Conservation (phyloP, 2,888 invertebrate genomes). For the Anagyrus pseudococci region DNA sequence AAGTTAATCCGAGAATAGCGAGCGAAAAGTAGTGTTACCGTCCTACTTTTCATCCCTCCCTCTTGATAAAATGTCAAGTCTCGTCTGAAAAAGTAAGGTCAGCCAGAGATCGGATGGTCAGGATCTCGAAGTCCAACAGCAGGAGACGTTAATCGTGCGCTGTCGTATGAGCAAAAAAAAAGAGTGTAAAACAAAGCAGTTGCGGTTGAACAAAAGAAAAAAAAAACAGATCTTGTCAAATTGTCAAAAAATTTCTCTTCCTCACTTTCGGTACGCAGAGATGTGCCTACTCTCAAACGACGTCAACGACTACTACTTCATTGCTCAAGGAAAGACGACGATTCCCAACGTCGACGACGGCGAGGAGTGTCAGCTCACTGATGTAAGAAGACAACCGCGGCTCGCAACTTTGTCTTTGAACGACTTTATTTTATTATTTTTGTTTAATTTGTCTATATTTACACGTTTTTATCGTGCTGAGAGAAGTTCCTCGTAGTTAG, state of each 20-base stretch:
- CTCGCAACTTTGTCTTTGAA: slow-evolving; percentile 37
- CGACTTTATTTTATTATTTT: slow-evolving; percentile 32
- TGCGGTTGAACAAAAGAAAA: neutral
- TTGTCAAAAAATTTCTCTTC: slow-evolving; percentile 33
- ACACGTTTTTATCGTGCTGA: slow-evolving; percentile 13
- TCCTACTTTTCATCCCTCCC: no score
- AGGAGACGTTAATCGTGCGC: no score
- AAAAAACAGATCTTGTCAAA: slow-evolving; percentile 1
- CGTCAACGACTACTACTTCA: slow-evolving; percentile 84
- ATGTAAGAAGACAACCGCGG: slow-evolving; percentile 70
- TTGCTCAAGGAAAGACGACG: slow-evolving; percentile 91
- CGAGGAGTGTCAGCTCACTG: slow-evolving; percentile 83
- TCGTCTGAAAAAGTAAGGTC: no score
- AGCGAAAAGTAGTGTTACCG: no score
- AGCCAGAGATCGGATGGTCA: no score
- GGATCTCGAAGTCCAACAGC: no score
- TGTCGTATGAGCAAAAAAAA: no score
- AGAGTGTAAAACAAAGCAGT: neutral
- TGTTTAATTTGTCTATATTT: slow-evolving; percentile 5
- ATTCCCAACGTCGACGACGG: slow-evolving; percentile 91
- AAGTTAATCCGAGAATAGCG: no score
- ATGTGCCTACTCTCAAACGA: slow-evolving; percentile 79
- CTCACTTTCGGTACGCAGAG: slow-evolving; percentile 65
- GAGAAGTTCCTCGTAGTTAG: neutral
- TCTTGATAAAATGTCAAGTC: no score